Evolutionary conservation across 1,140 invertebrate species (phyloP).

Genomic region (Neodiprion pinetum): DNA sequence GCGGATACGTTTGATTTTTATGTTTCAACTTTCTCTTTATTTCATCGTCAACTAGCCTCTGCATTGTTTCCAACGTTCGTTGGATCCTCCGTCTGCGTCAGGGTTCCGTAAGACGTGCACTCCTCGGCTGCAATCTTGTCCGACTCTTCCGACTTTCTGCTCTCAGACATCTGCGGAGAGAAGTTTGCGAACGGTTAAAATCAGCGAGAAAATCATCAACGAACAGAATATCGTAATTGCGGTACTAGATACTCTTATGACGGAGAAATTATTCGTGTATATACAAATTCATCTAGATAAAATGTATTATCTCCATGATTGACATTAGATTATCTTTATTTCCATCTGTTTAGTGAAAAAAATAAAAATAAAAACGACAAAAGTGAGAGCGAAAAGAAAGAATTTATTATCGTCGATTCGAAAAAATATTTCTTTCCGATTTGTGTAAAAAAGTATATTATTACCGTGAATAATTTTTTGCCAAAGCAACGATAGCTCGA

Average conservation of each 20-base stretch:
- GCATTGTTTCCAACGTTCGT: conserved; percentile 14
- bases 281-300: too few species aligned
- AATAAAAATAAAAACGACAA: background rate
- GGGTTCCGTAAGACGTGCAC: conserved; percentile 44
- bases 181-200: background rate
- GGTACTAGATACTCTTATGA: too few species aligned
- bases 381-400: background rate
- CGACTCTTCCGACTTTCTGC: conserved; percentile 34
- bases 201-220: conserved; percentile 4
- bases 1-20: conserved; percentile 24
- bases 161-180: conserved; percentile 33
- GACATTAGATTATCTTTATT: too few species aligned
- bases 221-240: too few species aligned
- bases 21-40: conserved; percentile 26
- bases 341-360: too few species aligned
- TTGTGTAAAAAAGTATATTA: too few species aligned
- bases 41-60: conserved; percentile 35
- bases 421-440: too few species aligned
- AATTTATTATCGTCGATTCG: too few species aligned
- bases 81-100: conserved; percentile 31
- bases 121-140: conserved; percentile 49
- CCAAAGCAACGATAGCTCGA: too few species aligned
- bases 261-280: too few species aligned
- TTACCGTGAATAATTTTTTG: too few species aligned
- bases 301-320: too few species aligned